These are phyloP conservation scores for Burhinus oedicnemus DNA, from an alignment of 2,113 vertebrate genomes.

Conservation along the genomic window DNA sequence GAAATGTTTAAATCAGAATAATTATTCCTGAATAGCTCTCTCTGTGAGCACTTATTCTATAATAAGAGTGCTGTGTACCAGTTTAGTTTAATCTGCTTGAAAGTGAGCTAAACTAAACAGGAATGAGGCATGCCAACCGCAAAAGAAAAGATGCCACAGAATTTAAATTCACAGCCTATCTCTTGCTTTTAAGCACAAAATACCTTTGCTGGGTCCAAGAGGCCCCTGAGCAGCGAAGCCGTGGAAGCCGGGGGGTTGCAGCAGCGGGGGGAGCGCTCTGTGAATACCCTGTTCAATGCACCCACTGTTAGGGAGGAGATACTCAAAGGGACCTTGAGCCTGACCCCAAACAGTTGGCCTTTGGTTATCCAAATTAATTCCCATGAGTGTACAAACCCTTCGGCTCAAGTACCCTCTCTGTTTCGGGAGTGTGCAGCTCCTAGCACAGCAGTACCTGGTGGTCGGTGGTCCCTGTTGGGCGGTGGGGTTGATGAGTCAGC, in stretches of 20 bases:
- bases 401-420: background rate
- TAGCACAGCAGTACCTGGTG: background rate
- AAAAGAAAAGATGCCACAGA: constrained; percentile 2
- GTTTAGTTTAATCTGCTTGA: constrained; percentile 65
- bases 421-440: background rate
- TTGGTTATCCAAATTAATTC: background rate
- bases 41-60: constrained; percentile 53
- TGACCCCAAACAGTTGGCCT: background rate
- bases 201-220: constrained; percentile 34
- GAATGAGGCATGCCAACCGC: constrained; percentile 19
- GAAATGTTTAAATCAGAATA: constrained; percentile 67
- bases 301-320: background rate
- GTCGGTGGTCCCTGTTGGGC: accelerated
- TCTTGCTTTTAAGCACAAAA: constrained; percentile 34
- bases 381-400: background rate
- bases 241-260: background rate
- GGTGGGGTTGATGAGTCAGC: background rate
- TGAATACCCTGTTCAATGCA: background rate
- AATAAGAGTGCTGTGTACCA: constrained; percentile 60
- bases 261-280: background rate
- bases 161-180: constrained; percentile 39
- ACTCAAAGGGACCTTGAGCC: background rate
- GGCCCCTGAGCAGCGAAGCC: background rate
- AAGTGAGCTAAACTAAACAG: constrained; percentile 63
- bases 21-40: constrained; percentile 60